phyloP scores from a whole-genome alignment of 2,888 invertebrate genomes.

The Campopleginae sp. region DNA sequence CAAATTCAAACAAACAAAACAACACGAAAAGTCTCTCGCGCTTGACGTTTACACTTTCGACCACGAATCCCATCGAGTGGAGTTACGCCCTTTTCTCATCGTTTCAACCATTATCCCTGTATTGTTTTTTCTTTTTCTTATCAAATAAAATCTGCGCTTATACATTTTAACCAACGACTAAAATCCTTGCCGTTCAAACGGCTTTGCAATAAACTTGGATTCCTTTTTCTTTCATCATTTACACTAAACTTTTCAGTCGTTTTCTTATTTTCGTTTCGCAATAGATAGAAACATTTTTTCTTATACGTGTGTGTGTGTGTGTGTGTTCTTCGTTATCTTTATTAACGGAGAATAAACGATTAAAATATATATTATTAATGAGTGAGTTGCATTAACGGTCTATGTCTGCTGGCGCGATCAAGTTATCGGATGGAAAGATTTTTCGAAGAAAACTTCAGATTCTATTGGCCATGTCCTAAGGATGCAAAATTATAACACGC shows the following conservation, averaged over 20 bases:
- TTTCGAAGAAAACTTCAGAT: constrained; percentile 42
- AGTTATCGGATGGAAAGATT: constrained; percentile 37
- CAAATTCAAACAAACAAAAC: neutral
- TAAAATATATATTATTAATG: constrained; percentile 9
- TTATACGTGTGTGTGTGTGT: constrained; percentile 7
- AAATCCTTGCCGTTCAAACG: neutral
- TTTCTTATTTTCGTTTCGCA: constrained; percentile 6
- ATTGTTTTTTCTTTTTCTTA: constrained; percentile 6
- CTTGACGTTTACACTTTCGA: constrained; percentile 10
- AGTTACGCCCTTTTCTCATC: neutral
- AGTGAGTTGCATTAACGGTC: constrained; percentile 80
- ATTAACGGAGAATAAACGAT: constrained; percentile 14
- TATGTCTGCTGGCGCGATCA: constrained; percentile 78
- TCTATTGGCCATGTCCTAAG: constrained; percentile 80
- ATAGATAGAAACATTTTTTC: constrained; percentile 10
- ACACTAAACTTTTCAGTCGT: neutral
- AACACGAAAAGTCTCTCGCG: constrained; percentile 29
- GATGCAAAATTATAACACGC: constrained; percentile 75
- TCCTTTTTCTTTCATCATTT: constrained; percentile 4
- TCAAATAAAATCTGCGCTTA: constrained; percentile 2
- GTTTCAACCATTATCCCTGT: neutral
- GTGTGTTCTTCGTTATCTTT: constrained; percentile 8
- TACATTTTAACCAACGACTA: neutral
- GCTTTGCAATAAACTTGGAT: constrained; percentile 3
- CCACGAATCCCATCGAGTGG: neutral